Percentiles rank a stretch among this genome's conserved stretches.
These are phyloP conservation scores for Smittia aterrima DNA, from an alignment of 2,888 invertebrate species.

Conservation along the genomic window DNA sequence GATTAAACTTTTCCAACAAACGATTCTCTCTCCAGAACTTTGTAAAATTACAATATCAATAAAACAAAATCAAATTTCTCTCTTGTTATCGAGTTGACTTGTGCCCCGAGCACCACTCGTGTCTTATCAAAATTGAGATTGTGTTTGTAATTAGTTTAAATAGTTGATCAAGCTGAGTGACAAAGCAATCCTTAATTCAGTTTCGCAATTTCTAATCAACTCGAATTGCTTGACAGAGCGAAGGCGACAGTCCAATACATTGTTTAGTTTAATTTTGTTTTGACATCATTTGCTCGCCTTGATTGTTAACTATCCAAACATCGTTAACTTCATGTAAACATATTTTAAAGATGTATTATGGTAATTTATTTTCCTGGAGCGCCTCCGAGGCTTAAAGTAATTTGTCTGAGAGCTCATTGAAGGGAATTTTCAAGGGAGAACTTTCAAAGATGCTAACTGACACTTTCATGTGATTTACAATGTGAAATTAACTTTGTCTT, in stretches of 20 bases:
- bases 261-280: no score
- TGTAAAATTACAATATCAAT: neutral
- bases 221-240: no score
- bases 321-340: constrained; percentile 12
- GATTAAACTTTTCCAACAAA: neutral
- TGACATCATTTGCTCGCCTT: neutral
- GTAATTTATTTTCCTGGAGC: constrained; percentile 11
- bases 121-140: neutral
- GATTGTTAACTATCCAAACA: constrained; percentile 25
- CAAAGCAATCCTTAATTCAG: neutral
- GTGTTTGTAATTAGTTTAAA: constrained; percentile 3
- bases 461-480: neutral
- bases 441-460: neutral
- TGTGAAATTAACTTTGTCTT: no score
- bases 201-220: neutral
- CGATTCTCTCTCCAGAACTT: neutral
- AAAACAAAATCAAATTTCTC: neutral
- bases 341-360: constrained; percentile 4
- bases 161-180: neutral
- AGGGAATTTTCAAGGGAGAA: neutral
- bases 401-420: neutral
- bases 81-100: neutral
- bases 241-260: neutral
- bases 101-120: neutral
- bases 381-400: constrained; percentile 3